Evolutionary conservation across 2,888 invertebrate species (phyloP).

Genomic region (Strigamia transsilvanica): DNA sequence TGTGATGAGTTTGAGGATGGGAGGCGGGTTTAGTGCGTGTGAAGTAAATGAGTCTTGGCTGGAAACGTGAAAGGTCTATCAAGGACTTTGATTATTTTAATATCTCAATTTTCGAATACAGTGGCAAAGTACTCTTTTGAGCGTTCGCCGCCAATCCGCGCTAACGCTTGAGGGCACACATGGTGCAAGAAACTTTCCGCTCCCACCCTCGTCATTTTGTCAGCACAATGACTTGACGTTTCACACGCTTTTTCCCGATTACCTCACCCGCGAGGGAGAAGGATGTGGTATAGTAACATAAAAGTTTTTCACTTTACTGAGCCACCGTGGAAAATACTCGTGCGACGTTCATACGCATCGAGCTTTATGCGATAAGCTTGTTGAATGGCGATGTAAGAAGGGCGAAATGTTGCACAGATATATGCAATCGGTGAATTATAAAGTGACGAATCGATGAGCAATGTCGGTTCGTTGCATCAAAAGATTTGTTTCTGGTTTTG

Average conservation of each 20-base stretch:
- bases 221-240: conserved; percentile 34
- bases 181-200: conserved; percentile 10
- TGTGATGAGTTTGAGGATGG: background rate
- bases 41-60: conserved; percentile 19
- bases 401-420: background rate
- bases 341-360: conserved; percentile 17
- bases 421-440: background rate
- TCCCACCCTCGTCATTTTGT: conserved; percentile 31
- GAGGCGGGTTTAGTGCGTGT: background rate
- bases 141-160: conserved; percentile 11
- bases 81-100: conserved; percentile 31
- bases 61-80: conserved; percentile 12
- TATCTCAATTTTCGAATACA: conserved; percentile 21
- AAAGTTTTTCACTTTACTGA: conserved; percentile 38
- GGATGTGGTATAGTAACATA: conserved; percentile 31
- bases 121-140: background rate
- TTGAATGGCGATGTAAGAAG: conserved; percentile 13
- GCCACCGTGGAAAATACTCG: conserved; percentile 12
- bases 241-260: conserved; percentile 38
- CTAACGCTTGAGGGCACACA: conserved; percentile 10
- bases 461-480: too few relatives aligned
- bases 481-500: too few relatives aligned
- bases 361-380: conserved; percentile 27
- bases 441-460: conserved; percentile 2
- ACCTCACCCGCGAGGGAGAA: conserved; percentile 34